Base-by-base conservation (phyloP, 2,113 vertebrate species). In the Oreotrochilus melanogaster region DNA sequence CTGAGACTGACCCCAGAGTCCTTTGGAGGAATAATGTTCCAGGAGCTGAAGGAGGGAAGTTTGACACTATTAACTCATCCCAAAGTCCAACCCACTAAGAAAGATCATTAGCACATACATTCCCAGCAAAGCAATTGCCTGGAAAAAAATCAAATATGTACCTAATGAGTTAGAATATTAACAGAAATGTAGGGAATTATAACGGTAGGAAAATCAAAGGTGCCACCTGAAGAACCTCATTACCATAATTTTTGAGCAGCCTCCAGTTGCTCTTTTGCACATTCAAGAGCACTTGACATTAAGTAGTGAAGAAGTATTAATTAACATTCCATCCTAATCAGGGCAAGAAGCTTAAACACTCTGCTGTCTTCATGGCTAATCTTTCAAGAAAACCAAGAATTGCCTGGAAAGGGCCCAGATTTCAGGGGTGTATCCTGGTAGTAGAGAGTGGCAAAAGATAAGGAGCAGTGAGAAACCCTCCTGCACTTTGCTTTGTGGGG, bases 111-210 rank as follows among this genome's bases (percentile, higher is more conserved):
- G 48, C 67, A 37, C 14, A 4, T 15, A 37, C 18, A 88, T 47
- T 54, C 24, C 39, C 76, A 85, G 83, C 54, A 72, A 87, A 89
- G 37, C 86, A 84, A 75, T 47, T 50, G 60, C 62, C 64, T 75
- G 69, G 89, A 92, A 87, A 95, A 90, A 95, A 90, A 90, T 61
- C 82, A 84, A 76, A 53, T 79, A 48, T 17, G 24, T 47, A 53
- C 43, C 47, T 91, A 78, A 91, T 86, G 84, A 78, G 71, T 19
- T 75, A 14, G 83, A 74, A 70, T 66, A 86, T 65, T 78, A 82
- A 82, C 80, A 86, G 75, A 91, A 88, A 93, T 78, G 48, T 18
- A 14, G 65, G 56, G 90, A 69, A 81, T 82, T 61, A 14, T 70
- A 66, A 91, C 2, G 5, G 50, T 6, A 57, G 43, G 43, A 35